phyloP scores from a whole-genome alignment of 2,888 invertebrate genomes.

The Silvanus unidentatus region DNA sequence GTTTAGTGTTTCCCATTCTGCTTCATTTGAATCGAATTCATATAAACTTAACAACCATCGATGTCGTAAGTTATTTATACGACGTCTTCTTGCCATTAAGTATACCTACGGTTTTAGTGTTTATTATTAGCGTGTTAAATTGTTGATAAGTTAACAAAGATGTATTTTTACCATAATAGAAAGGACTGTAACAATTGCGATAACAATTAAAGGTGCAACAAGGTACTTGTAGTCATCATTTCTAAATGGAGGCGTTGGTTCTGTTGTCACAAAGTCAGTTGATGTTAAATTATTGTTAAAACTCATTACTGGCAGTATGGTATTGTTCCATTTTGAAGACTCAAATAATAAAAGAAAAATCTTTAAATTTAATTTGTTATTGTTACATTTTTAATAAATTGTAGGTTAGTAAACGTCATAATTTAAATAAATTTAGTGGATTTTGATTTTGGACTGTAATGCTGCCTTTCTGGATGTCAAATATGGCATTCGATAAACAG shows the following conservation, averaged over 20 bases:
- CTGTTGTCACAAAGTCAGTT: constrained; percentile 2
- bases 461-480: neutral
- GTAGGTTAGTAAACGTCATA: neutral
- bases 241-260: constrained; percentile 13
- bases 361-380: neutral
- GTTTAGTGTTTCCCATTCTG: constrained; percentile 61
- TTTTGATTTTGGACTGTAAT: neutral
- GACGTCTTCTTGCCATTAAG: constrained; percentile 49
- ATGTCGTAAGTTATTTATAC: constrained; percentile 55
- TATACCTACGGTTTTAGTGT: constrained; percentile 43
- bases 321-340: too few species aligned
- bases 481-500: neutral
- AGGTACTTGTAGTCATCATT: constrained; percentile 37
- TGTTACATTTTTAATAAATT: neutral
- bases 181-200: constrained; percentile 39
- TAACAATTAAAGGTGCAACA: constrained; percentile 41
- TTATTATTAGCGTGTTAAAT: neutral
- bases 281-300: constrained; percentile 11
- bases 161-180: constrained; percentile 38
- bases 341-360: too few species aligned
- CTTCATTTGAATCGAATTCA: constrained; percentile 63
- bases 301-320: constrained; percentile 11
- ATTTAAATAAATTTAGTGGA: neutral
- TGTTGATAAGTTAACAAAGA: constrained; percentile 7
- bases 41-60: constrained; percentile 63